Evolutionary conservation across 2,797 vertebrate genomes (phyloP).

Genomic region (Rhabdophis nuchalis): DNA sequence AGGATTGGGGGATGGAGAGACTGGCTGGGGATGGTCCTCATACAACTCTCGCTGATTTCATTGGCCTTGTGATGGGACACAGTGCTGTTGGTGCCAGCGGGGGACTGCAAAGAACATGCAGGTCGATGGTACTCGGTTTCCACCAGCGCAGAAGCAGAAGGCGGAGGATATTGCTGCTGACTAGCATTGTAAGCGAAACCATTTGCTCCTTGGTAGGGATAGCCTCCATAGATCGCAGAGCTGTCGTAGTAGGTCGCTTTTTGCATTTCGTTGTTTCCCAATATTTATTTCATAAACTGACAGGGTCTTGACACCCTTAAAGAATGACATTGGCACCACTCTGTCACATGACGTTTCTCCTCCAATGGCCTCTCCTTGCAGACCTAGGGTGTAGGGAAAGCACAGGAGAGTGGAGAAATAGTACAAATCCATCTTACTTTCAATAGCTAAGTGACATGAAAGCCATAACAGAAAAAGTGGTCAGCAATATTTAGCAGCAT

Average conservation of each 20-base stretch:
- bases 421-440: slow-evolving; percentile 99
- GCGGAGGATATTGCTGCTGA: slow-evolving; percentile 89
- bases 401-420: slow-evolving; percentile 88
- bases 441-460: slow-evolving; percentile 97
- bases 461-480: slow-evolving; percentile 94
- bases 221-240: slow-evolving; percentile 98
- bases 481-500: slow-evolving; percentile 87
- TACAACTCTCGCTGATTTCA: slow-evolving; percentile 88
- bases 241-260: slow-evolving; percentile 99
- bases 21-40: slow-evolving; percentile 83
- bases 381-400: slow-evolving; percentile 86
- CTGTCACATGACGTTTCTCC: slow-evolving; percentile 96
- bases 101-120: slow-evolving; percentile 93
- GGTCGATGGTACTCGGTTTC: slow-evolving; percentile 95
- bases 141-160: slow-evolving; percentile 81
- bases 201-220: slow-evolving; percentile 98
- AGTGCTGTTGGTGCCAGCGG: slow-evolving; percentile 67
- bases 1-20: slow-evolving; percentile 79
- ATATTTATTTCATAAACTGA: slow-evolving; percentile 99
- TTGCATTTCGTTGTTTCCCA: slow-evolving; percentile 99
- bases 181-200: slow-evolving; percentile 96
- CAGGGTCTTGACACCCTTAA: slow-evolving; percentile 98
- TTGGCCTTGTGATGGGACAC: slow-evolving; percentile 85
- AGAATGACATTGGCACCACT: slow-evolving; percentile 99
- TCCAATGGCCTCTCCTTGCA: slow-evolving; percentile 94